phyloP scores from a whole-genome alignment of 2,888 invertebrate species.

The Tiliacea aurago region DNA sequence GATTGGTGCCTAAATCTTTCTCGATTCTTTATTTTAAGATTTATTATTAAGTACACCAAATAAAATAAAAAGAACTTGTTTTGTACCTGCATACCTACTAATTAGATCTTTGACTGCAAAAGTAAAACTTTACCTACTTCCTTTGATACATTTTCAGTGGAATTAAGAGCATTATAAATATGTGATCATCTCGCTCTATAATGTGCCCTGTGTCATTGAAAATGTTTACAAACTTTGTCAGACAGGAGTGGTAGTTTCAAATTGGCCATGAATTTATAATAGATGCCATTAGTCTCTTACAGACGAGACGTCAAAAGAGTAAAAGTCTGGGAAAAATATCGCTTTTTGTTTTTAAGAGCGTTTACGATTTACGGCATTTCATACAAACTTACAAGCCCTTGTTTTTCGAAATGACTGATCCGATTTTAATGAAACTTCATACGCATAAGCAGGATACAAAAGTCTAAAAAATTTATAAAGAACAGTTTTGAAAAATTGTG shows the following conservation, averaged over 20 bases:
- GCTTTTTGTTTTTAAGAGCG: constrained; percentile 22
- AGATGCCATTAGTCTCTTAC: constrained; percentile 48
- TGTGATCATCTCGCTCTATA: constrained; percentile 11
- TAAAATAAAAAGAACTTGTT: neutral
- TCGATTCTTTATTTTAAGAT: neutral
- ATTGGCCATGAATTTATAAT: constrained; percentile 52
- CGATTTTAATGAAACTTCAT: too few species aligned
- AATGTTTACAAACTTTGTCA: constrained; percentile 46
- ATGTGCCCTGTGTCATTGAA: constrained; percentile 29
- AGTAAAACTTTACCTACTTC: constrained; percentile 2
- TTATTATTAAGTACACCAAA: neutral
- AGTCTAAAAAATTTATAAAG: too few species aligned
- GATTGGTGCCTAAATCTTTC: neutral
- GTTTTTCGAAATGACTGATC: too few species aligned
- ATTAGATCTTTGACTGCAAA: neutral
- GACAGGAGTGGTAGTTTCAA: constrained; percentile 35
- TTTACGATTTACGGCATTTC: too few species aligned
- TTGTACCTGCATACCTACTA: neutral
- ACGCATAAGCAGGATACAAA: too few species aligned
- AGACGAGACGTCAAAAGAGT: constrained; percentile 35
- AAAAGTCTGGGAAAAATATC: constrained; percentile 28
- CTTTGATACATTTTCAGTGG: neutral
- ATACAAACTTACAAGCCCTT: too few species aligned
- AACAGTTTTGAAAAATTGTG: too few species aligned
- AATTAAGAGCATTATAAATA: constrained; percentile 23